Conservation (phyloP, 2,888 invertebrate species). For the Erannis defoliaria region DNA sequence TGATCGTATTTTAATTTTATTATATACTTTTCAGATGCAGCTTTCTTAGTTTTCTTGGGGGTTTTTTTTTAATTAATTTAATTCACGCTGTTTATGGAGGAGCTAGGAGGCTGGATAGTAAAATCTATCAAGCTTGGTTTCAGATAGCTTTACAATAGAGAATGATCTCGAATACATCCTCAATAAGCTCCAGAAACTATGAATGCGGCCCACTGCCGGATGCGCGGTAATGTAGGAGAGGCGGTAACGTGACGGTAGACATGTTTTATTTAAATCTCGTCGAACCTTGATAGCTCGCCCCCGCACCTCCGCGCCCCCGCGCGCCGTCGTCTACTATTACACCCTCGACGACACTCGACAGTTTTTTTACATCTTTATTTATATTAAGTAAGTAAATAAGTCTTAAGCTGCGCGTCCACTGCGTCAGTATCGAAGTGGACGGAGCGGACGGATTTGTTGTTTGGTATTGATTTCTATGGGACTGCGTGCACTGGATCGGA, state of each 20-base stretch:
- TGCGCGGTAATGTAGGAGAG: constrained; percentile 27
- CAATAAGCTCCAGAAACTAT: background rate
- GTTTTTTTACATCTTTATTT: background rate
- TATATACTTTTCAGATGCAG: too few species aligned
- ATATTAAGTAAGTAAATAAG: background rate
- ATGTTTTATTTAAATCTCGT: constrained; percentile 39
- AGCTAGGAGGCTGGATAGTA: too few species aligned
- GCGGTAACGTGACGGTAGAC: constrained; percentile 28
- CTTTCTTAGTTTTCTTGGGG: too few species aligned
- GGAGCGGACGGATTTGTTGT: too few species aligned
- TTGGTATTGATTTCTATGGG: too few species aligned
- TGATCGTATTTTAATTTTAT: too few species aligned
- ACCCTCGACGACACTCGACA: background rate
- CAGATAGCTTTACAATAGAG: background rate
- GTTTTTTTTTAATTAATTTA: too few species aligned
- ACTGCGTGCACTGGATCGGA: too few species aligned
- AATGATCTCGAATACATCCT: background rate
- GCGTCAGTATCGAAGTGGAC: too few species aligned
- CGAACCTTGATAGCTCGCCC: constrained; percentile 29
- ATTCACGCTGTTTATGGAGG: too few species aligned
- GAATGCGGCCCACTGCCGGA: constrained; percentile 9
- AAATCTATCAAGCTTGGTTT: background rate
- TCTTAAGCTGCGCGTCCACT: background rate
- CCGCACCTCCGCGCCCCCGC: background rate
- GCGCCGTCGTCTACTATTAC: background rate